Percentiles rank a stretch among this genome's conserved stretches.
Conservation (phyloP, 2,888 invertebrate species). For the Clitarchus hookeri region DNA sequence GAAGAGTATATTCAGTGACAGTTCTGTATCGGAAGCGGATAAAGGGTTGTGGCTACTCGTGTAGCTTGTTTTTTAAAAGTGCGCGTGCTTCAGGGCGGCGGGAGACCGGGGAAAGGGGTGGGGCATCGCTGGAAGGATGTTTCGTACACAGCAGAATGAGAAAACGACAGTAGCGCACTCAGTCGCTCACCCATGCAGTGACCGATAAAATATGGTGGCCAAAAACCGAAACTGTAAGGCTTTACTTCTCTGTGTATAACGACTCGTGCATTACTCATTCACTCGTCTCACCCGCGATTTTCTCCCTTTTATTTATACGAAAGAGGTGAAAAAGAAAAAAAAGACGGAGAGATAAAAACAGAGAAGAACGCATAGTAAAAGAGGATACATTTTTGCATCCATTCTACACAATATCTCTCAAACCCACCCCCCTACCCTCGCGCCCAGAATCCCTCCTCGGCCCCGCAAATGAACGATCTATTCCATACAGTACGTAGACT, state of each 20-base stretch:
- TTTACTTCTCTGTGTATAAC: conserved; percentile 21
- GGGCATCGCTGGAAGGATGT: conserved; percentile 6
- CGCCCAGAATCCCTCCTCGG: background rate
- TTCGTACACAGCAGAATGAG: conserved; percentile 36
- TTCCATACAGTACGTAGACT: conserved; percentile 31
- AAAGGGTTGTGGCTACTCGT: conserved; percentile 32
- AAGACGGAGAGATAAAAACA: conserved; percentile 22
- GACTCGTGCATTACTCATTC: conserved; percentile 26
- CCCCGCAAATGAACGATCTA: conserved; percentile 37
- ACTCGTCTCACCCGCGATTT: conserved; percentile 27
- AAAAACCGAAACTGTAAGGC: conserved; percentile 30
- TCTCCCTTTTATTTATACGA: conserved; percentile 23
- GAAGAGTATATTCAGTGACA: conserved; percentile 45
- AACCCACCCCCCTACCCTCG: conserved; percentile 26
- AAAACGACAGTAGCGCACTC: conserved; percentile 48
- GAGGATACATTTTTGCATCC: conserved; percentile 38
- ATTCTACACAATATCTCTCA: conserved; percentile 37
- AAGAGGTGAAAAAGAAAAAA: conserved; percentile 25
- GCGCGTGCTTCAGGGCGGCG: background rate
- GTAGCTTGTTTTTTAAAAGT: background rate
- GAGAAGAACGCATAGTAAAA: conserved; percentile 34
- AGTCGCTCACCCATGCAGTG: conserved; percentile 42
- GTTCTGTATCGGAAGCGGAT: conserved; percentile 43
- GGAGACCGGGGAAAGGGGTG: background rate
- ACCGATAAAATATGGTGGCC: conserved; percentile 31